Evolutionary conservation across 2,113 vertebrate genomes (phyloP).

Genomic region (Gopherus evgoodei): DNA sequence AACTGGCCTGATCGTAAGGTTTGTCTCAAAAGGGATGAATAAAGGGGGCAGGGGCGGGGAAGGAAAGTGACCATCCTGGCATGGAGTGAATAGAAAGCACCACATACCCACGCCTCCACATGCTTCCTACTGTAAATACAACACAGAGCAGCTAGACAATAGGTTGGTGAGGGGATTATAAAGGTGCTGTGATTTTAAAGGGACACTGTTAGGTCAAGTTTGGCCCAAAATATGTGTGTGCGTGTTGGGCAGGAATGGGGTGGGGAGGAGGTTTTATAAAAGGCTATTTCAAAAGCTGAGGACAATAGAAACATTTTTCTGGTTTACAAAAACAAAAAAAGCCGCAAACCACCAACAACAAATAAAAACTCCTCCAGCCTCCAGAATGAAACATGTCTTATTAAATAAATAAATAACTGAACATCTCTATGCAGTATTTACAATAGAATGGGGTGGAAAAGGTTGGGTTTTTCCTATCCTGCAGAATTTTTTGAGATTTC

Average conservation of each 20-base stretch:
- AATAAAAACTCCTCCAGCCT: not conserved
- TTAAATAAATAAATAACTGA: not conserved
- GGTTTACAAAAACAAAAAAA: not conserved
- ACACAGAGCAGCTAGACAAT: not conserved
- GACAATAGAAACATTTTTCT: not conserved
- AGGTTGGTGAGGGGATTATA: accelerated
- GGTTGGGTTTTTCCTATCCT: not conserved
- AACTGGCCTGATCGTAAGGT: slow-evolving; percentile 96
- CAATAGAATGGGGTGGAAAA: not conserved
- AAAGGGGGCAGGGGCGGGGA: accelerated
- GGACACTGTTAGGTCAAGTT: not conserved
- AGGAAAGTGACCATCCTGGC: not conserved
- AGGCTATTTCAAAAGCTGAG: not conserved
- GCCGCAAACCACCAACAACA: not conserved
- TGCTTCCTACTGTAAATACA: not conserved
- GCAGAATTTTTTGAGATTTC: too few species aligned
- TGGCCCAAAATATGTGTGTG: not conserved
- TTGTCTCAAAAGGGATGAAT: slow-evolving; percentile 2
- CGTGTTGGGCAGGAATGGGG: too few species aligned
- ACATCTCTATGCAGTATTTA: not conserved
- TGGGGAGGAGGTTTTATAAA: too few species aligned
- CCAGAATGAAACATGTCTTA: not conserved
- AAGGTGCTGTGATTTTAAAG: not conserved
- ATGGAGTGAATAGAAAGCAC: not conserved
- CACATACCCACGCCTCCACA: accelerated